Conservation (phyloP, 1,140 invertebrate species). For the Philotrypesis tridentata region DNA sequence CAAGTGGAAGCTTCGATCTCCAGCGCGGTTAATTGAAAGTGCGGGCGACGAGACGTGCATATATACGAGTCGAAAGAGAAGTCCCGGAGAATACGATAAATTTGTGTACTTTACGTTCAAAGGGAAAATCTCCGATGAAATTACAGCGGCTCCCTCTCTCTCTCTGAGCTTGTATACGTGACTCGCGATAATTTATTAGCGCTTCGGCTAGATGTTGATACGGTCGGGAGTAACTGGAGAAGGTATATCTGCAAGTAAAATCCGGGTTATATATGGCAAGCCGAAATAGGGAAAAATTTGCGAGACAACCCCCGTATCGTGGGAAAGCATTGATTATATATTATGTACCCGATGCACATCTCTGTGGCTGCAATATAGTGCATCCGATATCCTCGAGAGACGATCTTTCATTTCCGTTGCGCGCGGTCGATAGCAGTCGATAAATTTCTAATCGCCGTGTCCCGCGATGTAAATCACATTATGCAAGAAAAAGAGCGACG, state of each 20-base stretch:
- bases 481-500: not conserved
- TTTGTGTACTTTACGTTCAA: not conserved
- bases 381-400: no score
- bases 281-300: no score
- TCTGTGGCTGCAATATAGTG: no score
- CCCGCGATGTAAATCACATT: no score
- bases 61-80: not conserved
- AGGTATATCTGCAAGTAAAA: not conserved
- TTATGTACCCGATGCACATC: no score
- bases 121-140: not conserved
- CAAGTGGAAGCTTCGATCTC: not conserved
- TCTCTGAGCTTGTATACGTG: no score
- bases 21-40: not conserved
- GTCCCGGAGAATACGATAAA: not conserved
- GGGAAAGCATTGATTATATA: no score
- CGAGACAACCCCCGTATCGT: no score
- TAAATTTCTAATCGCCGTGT: no score
- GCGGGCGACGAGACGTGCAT: not conserved
- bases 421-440: no score
- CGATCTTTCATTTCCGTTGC: no score
- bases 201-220: not conserved
- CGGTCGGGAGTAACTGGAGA: not conserved
- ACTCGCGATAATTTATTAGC: conserved; percentile 5
- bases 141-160: not conserved
- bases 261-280: no score